Evolutionary conservation across 2,113 vertebrate genomes (phyloP).

Genomic region (Cercopithecus mona): DNA sequence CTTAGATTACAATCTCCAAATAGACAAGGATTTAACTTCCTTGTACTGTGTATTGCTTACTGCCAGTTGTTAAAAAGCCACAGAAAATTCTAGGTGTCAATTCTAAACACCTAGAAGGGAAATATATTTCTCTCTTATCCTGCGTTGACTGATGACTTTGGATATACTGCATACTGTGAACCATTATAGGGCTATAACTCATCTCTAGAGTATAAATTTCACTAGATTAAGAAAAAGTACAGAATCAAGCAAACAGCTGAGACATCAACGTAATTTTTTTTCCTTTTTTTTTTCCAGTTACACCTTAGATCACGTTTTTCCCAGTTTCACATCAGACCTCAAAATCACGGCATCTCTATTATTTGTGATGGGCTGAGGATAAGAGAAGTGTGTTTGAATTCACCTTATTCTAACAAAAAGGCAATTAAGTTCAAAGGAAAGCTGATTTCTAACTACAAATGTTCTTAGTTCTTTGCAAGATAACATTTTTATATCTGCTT

Average conservation of each 20-base stretch:
- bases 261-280: not conserved
- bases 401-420: conserved; percentile 61
- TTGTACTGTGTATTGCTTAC: not conserved
- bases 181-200: conserved; percentile 8
- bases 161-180: not conserved
- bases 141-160: not conserved
- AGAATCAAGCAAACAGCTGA: not conserved
- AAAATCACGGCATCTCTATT: conserved; percentile 11
- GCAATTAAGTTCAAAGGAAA: conserved; percentile 32
- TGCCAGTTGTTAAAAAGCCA: not conserved
- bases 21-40: not conserved
- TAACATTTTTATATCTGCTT: conserved; percentile 69
- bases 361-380: not conserved
- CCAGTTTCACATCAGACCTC: conserved; percentile 1
- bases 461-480: conserved; percentile 61
- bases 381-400: conserved; percentile 23
- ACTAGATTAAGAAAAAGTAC: not conserved
- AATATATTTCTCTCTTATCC: not conserved
- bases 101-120: not conserved
- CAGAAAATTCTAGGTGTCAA: not conserved
- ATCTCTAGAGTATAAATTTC: not conserved
- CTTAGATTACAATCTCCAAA: not conserved
- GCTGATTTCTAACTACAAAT: conserved; percentile 60
- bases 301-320: not conserved
- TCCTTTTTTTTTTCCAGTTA: not conserved